Base-by-base conservation (phyloP, 1,140 invertebrate species). In the Aphis gossypii region DNA sequence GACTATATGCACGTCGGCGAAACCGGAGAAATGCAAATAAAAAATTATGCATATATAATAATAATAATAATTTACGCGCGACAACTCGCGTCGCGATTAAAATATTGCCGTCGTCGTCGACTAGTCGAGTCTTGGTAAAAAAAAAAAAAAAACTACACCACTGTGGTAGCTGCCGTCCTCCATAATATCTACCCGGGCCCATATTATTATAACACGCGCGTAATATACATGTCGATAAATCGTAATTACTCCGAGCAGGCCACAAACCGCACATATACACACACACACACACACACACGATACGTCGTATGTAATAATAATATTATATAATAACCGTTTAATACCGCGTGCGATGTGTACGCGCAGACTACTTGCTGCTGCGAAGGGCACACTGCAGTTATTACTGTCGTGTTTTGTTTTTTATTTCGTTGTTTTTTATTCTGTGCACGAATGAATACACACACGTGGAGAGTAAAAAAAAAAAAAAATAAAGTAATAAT, bases 251-350 rank as follows among this genome's bases (percentile, higher is more conserved):
- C 38, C 35, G 7, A 41, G 7, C 82, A 6, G 20, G 30, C 30
- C 25, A 30, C 56, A 30, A 11, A 60, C 25, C 25, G 30, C 60
- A 68, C 30, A 76, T 14, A 20, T 14, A n/a, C 46, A 9, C 44
- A 46, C 44, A 9, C 44, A 46, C 44, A 46, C 46, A 46, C 46
- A 14, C 46, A 46, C 46, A 76, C n/a, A 76, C 5, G 21, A 68
- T n/a, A 76, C 48, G 48, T 51, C 14, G 48, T 18, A 68, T 68
- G 60, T 68, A 68, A 60, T 30, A 60, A 60, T 60, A 60, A 30
- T 60, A 60, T 60, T 30, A 82, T 35, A 82, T 82, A 82, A 82
- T 82, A 38, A 82, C 76, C 76, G 76, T 38, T 82, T 82, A 82
- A 82, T 38, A 82, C 35, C n/a, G n/a, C 35, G 76, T 38, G 20